Conservation (phyloP, 2,113 vertebrate genomes). For the Oryzias curvinotus region DNA sequence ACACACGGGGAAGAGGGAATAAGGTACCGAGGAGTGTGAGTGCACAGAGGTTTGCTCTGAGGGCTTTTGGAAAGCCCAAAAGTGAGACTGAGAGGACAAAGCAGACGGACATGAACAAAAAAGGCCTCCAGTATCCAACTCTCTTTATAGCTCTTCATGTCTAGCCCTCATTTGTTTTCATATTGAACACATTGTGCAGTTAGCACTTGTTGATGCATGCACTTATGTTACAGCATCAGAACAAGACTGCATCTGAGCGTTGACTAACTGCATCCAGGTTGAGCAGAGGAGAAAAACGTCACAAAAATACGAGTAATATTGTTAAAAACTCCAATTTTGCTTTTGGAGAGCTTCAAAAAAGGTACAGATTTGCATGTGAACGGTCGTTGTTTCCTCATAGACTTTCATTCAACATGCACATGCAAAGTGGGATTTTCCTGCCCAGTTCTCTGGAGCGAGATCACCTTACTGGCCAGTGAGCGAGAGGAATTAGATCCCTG, state of each 20-base stretch:
- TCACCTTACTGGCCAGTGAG: conserved; percentile 18
- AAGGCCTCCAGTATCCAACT: conserved; percentile 1
- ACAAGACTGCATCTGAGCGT: background rate
- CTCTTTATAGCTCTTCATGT: background rate
- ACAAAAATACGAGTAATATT: too few relatives aligned
- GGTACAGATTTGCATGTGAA: too few relatives aligned
- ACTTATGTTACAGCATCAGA: background rate
- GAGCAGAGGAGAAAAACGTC: background rate
- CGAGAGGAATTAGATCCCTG: conserved; percentile 25
- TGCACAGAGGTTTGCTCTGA: conserved; percentile 21
- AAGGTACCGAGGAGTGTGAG: conserved; percentile 13
- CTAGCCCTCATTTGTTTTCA: background rate
- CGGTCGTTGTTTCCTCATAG: background rate
- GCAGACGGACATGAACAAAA: background rate
- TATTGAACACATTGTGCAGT: background rate
- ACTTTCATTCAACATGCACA: background rate
- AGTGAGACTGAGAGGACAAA: conserved; percentile 9
- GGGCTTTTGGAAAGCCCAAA: conserved; percentile 29
- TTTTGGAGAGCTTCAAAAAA: too few relatives aligned
- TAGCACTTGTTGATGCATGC: conserved; percentile 41
- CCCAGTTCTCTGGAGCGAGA: conserved; percentile 13
- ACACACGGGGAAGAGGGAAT: conserved; percentile 7
- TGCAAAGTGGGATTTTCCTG: conserved; percentile 11
- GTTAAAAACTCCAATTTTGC: too few relatives aligned
- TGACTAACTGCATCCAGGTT: background rate